Base-by-base conservation (phyloP, 2,888 invertebrate genomes). In the Actias luna region DNA sequence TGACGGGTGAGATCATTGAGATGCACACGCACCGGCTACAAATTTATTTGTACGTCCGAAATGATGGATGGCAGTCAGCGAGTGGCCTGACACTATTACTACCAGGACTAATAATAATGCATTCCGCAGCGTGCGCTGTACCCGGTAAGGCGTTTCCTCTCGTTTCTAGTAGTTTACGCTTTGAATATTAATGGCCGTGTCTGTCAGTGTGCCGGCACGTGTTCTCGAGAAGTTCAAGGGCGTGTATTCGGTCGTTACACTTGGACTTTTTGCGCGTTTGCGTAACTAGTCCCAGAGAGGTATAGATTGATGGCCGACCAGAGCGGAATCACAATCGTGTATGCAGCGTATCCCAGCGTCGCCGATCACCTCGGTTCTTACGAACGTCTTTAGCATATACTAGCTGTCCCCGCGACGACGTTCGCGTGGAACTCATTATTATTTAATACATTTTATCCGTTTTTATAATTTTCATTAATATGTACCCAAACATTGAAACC, bases 181-280 rank as follows among this genome's bases (percentile, higher is more conserved):
- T 65, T 76, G 79, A 76, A 80, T 79, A 73, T 72, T 78, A 77
- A 78, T 74, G 74, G 64, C 71, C 72, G 72, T n/a, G n/a, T 71
- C 70, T 69, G 74, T 70, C 72, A 69, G 71, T 70, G 67, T 67
- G 72, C 71, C 67, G 70, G 74, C 81, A 76, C 80, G 80, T 77
- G 78, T 71, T 67, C 42, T 36, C 65, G 64, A 64, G 69, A 82
- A 79, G 88, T 87, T 87, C 88, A 88, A 85, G 87, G 87, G 85
- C 83, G 75, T 60, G 61, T 66, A 65, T 69, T 65, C 81, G 87
- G 86, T 78, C 85, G 80, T 83, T 85, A 80, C 77, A 80, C 87
- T 55, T 76, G 70, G 63, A 71, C 69, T 82, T 86, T 87, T 85
- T 87, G 84, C 82, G 76, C 72, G 70, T 72, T 73, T 78, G 75